Evolutionary conservation across 2,113 vertebrate genomes (phyloP).

Genomic region (Spea bombifrons): DNA sequence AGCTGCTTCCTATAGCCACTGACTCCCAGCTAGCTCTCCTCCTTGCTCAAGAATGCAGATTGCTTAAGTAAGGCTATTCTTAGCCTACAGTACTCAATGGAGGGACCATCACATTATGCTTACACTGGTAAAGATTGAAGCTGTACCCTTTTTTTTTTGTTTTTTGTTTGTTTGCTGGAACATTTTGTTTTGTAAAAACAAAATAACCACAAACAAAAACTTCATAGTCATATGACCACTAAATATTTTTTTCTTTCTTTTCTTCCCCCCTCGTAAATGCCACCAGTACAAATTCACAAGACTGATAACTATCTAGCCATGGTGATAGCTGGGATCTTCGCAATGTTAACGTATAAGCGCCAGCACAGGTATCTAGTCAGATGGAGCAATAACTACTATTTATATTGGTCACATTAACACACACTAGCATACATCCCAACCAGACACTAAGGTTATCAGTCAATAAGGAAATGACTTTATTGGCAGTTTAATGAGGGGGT

Average conservation of each 20-base stretch:
- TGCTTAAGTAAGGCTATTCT: slow-evolving; percentile 12
- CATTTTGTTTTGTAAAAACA: too few species aligned
- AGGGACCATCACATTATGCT: slow-evolving; percentile 14
- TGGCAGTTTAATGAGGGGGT: not conserved
- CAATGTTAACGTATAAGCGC: too few species aligned
- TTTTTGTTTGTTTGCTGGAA: too few species aligned
- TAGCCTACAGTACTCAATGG: not conserved
- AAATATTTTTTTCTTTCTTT: too few species aligned
- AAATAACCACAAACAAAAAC: too few species aligned
- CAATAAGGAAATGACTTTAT: not conserved
- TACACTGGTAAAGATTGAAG: slow-evolving; percentile 9
- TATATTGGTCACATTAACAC: not conserved
- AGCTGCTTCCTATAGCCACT: not conserved
- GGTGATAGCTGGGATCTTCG: too few species aligned
- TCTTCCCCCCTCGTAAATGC: too few species aligned
- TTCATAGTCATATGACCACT: too few species aligned
- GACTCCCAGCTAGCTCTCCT: slow-evolving; percentile 10
- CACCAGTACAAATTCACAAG: too few species aligned
- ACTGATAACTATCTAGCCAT: too few species aligned
- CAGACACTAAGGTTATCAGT: not conserved
- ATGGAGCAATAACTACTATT: too few species aligned
- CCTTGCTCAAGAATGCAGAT: slow-evolving; percentile 15
- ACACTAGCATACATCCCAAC: not conserved
- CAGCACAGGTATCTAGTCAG: too few species aligned
- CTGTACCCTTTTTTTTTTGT: not conserved